These are phyloP conservation scores for Ictidomys tridecemlineatus DNA, from an alignment of 2,113 vertebrate species.

Conservation along the genomic window DNA sequence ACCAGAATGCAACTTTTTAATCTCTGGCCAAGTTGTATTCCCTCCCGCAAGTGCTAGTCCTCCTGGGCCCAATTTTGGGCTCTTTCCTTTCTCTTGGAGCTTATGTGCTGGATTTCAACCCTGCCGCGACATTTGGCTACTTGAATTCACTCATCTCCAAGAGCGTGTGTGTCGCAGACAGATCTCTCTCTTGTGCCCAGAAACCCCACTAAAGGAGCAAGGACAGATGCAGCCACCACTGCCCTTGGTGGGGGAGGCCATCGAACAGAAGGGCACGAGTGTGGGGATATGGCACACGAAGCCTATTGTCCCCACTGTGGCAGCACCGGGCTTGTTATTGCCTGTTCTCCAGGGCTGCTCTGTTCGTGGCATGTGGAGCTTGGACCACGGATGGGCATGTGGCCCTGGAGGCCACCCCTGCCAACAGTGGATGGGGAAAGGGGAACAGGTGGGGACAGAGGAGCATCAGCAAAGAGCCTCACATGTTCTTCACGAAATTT, in stretches of 20 bases:
- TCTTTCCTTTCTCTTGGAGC: conserved; percentile 73
- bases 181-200: conserved; percentile 84
- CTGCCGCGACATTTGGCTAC: conserved; percentile 63
- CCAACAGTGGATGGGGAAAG: neutral
- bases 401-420: conserved; percentile 29
- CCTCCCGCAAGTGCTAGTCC: neutral
- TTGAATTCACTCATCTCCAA: conserved; percentile 54
- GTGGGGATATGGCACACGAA: conserved; percentile 87
- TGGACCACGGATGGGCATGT: neutral
- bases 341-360: conserved; percentile 53
- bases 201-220: conserved; percentile 86
- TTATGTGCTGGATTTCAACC: conserved; percentile 16
- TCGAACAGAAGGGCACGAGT: conserved; percentile 89
- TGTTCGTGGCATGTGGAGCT: neutral
- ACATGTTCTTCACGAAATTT: neutral
- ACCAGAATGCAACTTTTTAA: neutral
- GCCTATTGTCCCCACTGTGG: conserved; percentile 87
- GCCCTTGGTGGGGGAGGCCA: conserved; percentile 89
- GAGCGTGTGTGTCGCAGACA: conserved; percentile 76
- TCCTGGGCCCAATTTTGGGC: conserved; percentile 2
- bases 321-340: conserved; percentile 79
- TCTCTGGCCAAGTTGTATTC: neutral
- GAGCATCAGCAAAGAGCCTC: neutral
- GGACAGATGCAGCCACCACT: conserved; percentile 89
- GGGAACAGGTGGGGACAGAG: neutral